Evolutionary conservation across 2,113 vertebrate genomes (phyloP).

Genomic region (Saguinus imperator): DNA sequence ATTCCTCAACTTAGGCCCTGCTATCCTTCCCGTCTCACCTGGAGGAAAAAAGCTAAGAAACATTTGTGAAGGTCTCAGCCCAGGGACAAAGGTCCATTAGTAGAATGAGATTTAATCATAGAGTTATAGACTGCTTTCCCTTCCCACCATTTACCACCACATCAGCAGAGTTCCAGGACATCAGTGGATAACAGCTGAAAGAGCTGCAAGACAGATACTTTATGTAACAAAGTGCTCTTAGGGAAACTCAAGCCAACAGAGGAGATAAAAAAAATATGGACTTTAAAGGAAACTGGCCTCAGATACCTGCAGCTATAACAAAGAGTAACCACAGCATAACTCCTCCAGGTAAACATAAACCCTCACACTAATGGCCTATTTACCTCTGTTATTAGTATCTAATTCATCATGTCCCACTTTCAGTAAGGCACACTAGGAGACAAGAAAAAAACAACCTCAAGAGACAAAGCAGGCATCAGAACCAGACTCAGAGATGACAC

Average conservation of each 20-base stretch:
- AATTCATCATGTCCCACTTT: not conserved
- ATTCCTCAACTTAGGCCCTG: not conserved
- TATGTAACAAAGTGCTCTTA: not conserved
- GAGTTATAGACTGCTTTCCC: not conserved
- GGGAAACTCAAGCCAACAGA: not conserved
- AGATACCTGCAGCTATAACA: not conserved
- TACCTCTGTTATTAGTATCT: not conserved
- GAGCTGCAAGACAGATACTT: not conserved
- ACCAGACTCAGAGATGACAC: not conserved
- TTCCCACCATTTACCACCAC: no score
- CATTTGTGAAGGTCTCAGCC: not conserved
- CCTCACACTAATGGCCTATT: not conserved
- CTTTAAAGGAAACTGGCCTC: not conserved
- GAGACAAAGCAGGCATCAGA: not conserved
- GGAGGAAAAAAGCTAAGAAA: not conserved
- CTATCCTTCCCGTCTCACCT: not conserved
- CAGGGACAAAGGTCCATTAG: not conserved
- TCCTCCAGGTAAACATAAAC: not conserved
- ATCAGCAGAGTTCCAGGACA: not conserved
- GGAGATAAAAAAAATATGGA: not conserved
- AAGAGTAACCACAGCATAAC: not conserved
- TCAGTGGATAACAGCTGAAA: not conserved
- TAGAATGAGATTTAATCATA: not conserved
- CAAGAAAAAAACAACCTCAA: not conserved
- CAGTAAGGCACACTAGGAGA: not conserved